Percentiles rank a stretch among this genome's conserved stretches.
Evolutionary conservation across 2,797 vertebrate species (phyloP).

Genomic region (Gadopsis marmoratus): DNA sequence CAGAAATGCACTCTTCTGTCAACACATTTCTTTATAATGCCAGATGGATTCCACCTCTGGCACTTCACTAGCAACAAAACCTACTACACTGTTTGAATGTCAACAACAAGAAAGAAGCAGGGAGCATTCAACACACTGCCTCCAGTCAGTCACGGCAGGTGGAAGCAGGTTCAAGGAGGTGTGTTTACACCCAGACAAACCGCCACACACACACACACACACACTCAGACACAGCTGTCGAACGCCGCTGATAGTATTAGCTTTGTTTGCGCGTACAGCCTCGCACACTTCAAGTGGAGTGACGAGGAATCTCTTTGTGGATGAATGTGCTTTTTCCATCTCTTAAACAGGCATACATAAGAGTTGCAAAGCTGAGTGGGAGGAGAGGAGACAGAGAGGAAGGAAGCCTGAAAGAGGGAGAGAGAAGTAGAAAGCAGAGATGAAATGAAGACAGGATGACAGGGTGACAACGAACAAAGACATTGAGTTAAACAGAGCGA

Average conservation of each 20-base stretch:
- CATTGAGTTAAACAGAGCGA: not conserved
- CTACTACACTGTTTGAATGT: conserved; percentile 70
- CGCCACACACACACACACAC: conserved; percentile 17
- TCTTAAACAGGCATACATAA: conserved; percentile 66
- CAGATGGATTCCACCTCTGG: conserved; percentile 77
- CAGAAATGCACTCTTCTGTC: conserved; percentile 66
- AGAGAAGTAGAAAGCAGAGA: not conserved
- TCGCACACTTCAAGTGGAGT: conserved; percentile 50
- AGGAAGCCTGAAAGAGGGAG: conserved; percentile 22
- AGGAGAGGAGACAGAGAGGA: conserved; percentile 66
- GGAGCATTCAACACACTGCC: conserved; percentile 70
- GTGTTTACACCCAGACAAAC: conserved; percentile 56
- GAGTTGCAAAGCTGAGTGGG: conserved; percentile 46
- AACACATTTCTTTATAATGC: conserved; percentile 66
- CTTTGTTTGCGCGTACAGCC: conserved; percentile 61
- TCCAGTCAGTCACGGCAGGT: conserved; percentile 79
- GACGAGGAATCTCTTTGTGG: conserved; percentile 72
- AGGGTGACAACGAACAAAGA: not conserved
- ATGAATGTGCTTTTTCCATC: conserved; percentile 64
- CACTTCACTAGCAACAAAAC: conserved; percentile 71
- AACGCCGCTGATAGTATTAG: conserved; percentile 74
- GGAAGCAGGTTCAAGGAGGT: conserved; percentile 75
- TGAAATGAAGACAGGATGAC: not conserved
- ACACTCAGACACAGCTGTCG: conserved; percentile 44
- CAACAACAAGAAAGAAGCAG: conserved; percentile 70